phyloP scores from a whole-genome alignment of 2,113 vertebrate species.

The Baryphthengus martii region DNA sequence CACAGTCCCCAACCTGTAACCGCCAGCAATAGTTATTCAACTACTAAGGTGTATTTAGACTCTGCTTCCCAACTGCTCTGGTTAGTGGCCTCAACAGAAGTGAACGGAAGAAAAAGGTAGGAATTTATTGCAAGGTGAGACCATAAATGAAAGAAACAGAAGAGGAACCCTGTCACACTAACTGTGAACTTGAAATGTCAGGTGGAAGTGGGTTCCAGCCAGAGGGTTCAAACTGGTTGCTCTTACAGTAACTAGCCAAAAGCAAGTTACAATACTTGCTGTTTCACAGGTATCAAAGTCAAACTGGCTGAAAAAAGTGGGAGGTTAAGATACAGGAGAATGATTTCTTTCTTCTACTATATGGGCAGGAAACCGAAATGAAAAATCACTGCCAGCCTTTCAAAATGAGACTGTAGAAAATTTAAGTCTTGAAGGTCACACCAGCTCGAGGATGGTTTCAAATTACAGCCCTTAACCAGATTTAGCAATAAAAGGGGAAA shows the following conservation, averaged over 20 bases:
- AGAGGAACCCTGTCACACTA: background rate
- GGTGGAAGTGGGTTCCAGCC: background rate
- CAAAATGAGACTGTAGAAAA: conserved; percentile 45
- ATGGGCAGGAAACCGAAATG: background rate
- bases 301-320: background rate
- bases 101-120: background rate
- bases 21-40: background rate
- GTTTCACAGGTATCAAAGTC: background rate
- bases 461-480: background rate
- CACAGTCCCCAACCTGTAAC: background rate
- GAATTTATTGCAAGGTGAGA: background rate
- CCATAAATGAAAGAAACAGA: background rate
- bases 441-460: background rate
- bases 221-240: background rate
- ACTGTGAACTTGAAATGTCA: conserved; percentile 7
- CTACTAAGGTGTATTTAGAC: background rate
- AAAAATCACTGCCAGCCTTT: conserved; percentile 7
- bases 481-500: background rate
- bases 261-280: background rate
- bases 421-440: background rate
- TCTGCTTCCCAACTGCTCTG: background rate
- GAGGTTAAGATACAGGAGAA: background rate
- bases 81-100: background rate
- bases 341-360: background rate
- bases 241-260: background rate